Base-by-base conservation (phyloP, 2,113 vertebrate genomes). In the Calidris pygmaea region DNA sequence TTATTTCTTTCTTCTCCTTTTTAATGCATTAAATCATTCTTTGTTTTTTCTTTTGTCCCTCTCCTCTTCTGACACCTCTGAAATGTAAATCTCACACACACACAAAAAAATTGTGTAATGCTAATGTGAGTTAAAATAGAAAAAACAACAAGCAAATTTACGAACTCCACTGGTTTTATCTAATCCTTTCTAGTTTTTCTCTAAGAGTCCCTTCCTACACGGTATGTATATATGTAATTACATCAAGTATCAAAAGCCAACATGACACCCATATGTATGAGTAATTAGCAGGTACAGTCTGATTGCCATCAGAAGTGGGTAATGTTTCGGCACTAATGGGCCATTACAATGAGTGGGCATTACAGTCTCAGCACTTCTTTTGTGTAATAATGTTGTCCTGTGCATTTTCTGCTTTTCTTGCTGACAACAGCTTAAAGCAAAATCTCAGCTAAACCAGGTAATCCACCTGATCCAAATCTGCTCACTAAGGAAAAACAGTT, bases 251-350 rank as follows among this genome's bases (percentile, higher is more conserved):
- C 35, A 72, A 71, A 91, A 96, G 76, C 48, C 80, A 81, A 41
- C 8, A 27, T 50, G 90, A 87, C 56, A 81, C 48, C 56, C 34
- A 1, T 35, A 45, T 34, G 62, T 72, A 50, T 2, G 2, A 90
- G 60, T 47, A 93, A 96, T 95, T 96, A 95, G 89, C 73, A 93
- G 75, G 53, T 89, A 53, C 26, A 43, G 37, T n/a, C 48, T 58
- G 79, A 93, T 91, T 96, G 74, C 68, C 60, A 24, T 65, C 72
- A 71, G 66, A 55, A 89, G 26, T 2, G 41, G 87, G 85, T 87
- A 82, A 92, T 93, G 72, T 84, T 90, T 89, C 3, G 2, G 73
- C 83, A 55, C 82, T 95, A 87, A 96, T 90, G 78, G 82, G 37
- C 65, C 65, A 62, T 94, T 94, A 58, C 60, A 56, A 3, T 3